phyloP scores from a whole-genome alignment of 2,113 vertebrate genomes.

The Cololabis saira region DNA sequence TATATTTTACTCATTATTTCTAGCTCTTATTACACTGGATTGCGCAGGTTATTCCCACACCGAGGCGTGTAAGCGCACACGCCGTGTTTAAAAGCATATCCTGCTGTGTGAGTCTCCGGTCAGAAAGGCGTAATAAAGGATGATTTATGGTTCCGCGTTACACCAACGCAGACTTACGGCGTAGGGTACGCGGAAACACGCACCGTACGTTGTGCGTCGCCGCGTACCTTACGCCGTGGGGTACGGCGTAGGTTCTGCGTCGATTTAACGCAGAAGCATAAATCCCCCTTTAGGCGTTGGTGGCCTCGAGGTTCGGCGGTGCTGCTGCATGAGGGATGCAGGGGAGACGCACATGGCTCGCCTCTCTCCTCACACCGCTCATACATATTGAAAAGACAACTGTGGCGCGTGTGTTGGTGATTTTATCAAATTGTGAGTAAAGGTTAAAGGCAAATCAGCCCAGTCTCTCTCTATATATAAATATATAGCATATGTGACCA shows the following conservation, averaged over 20 bases:
- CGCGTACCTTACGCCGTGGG: too few relatives aligned
- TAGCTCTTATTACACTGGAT: too few relatives aligned
- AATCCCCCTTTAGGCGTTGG: constrained; percentile 67
- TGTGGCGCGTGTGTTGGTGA: neutral
- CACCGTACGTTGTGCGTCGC: too few relatives aligned
- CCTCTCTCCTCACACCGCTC: constrained; percentile 29
- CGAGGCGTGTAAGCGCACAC: constrained; percentile 6
- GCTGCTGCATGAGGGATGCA: constrained; percentile 45
- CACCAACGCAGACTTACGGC: too few relatives aligned
- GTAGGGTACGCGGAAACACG: too few relatives aligned
- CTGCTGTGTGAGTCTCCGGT: constrained; percentile 15
- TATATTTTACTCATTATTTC: too few relatives aligned
- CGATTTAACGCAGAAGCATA: too few relatives aligned
- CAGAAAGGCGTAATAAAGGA: neutral
- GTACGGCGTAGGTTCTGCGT: too few relatives aligned
- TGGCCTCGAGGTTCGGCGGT: constrained; percentile 56
- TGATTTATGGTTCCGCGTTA: too few relatives aligned
- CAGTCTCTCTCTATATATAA: too few relatives aligned
- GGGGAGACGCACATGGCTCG: constrained; percentile 59
- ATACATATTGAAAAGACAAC: constrained; percentile 38
- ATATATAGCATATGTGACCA: neutral
- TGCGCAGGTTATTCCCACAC: neutral
- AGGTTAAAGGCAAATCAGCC: neutral
- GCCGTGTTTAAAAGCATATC: neutral
- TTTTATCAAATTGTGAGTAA: neutral